Percentiles rank a stretch among this genome's conserved stretches.
phyloP scores from a whole-genome alignment of 2,113 vertebrate genomes.

The Lichenostomus cassidix region DNA sequence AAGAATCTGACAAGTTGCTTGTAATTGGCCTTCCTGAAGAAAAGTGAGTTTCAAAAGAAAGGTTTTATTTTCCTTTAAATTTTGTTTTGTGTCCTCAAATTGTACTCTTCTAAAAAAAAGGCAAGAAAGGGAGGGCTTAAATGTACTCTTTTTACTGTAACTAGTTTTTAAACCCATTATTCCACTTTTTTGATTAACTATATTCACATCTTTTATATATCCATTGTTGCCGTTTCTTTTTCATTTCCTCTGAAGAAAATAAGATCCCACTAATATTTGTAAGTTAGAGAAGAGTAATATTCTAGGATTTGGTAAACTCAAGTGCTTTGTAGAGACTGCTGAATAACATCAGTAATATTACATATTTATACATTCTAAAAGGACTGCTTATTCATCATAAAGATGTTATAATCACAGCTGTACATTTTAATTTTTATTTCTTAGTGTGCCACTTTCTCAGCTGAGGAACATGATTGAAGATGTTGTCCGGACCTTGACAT shows the following conservation, averaged over 20 bases:
- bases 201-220: not conserved
- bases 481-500: constrained; percentile 84
- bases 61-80: not conserved
- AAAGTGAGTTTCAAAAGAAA: constrained; percentile 76
- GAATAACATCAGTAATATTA: not conserved
- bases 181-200: not conserved
- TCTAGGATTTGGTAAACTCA: not conserved
- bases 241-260: not conserved
- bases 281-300: not conserved
- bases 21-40: constrained; percentile 90
- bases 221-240: not conserved
- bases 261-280: not conserved
- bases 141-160: not conserved
- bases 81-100: not conserved
- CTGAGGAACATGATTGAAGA: constrained; percentile 86
- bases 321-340: not conserved
- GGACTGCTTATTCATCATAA: not conserved
- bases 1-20: constrained; percentile 87
- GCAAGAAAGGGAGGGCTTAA: not conserved
- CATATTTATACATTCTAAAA: not conserved
- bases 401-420: not conserved
- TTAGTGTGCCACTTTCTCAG: constrained; percentile 87
- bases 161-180: not conserved
- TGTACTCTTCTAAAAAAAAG: not conserved
- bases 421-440: not conserved